Percentiles rank a stretch among this genome's conserved stretches.
phyloP scores from a whole-genome alignment of 1,140 invertebrate genomes.

The Stegodyphus dumicola region DNA sequence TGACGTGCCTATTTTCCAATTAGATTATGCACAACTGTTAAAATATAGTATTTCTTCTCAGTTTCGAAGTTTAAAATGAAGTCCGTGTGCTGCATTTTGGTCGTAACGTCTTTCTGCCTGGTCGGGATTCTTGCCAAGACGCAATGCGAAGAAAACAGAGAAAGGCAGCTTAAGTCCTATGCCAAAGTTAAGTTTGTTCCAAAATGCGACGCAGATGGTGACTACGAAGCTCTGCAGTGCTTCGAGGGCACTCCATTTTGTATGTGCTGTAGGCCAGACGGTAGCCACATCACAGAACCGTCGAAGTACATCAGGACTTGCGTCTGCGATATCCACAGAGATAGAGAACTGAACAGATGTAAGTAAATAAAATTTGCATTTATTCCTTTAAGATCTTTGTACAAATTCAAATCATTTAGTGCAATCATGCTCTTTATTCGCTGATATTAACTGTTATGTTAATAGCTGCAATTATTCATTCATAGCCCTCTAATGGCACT shows the following conservation, averaged over 20 bases:
- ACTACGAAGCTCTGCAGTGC: slow-evolving; percentile 50
- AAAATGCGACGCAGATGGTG: slow-evolving; percentile 38
- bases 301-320: slow-evolving; percentile 35
- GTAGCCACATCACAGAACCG: slow-evolving; percentile 19
- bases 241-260: slow-evolving; percentile 26
- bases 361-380: background rate
- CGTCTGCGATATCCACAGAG: slow-evolving; percentile 11
- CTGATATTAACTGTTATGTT: no score
- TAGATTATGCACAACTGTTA: no score
- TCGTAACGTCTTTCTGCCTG: background rate
- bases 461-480: no score
- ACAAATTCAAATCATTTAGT: no score
- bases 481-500: no score
- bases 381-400: no score
- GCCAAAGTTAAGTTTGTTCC: slow-evolving; percentile 21
- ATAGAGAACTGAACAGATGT: slow-evolving; percentile 18
- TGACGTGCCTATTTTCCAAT: no score
- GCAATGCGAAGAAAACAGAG: slow-evolving; percentile 10
- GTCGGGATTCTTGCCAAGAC: background rate
- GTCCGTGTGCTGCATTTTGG: no score
- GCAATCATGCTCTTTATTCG: no score
- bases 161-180: background rate
- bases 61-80: no score
- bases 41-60: no score
- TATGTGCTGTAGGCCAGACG: slow-evolving; percentile 48